Conservation (phyloP, 2,797 vertebrate species). For the Sebastes oblongus region DNA sequence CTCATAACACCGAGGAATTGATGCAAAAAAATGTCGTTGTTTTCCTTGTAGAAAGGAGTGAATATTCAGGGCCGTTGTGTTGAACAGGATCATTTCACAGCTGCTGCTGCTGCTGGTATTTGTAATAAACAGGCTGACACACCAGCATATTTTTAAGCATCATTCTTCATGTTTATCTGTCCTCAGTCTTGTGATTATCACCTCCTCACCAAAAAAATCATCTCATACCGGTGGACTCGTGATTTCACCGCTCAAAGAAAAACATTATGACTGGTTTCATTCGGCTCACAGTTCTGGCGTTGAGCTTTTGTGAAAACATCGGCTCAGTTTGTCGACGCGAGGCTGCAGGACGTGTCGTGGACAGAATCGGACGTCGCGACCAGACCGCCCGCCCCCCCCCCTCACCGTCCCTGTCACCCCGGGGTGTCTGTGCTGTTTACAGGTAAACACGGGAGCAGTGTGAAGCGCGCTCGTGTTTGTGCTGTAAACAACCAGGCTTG, state of each 20-base stretch:
- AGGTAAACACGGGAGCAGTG: conserved; percentile 72
- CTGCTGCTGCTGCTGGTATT: conserved; percentile 60
- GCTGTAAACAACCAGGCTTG: conserved; percentile 77
- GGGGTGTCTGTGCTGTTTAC: conserved; percentile 74
- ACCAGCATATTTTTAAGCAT: conserved; percentile 70
- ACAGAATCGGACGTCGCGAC: conserved; percentile 2
- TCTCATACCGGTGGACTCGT: conserved; percentile 64
- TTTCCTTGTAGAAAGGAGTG: conserved; percentile 12
- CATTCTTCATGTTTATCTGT: conserved; percentile 68
- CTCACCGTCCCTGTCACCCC: background rate
- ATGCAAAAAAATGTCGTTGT: conserved; percentile 20
- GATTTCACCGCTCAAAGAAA: conserved; percentile 59
- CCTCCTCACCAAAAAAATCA: conserved; percentile 64
- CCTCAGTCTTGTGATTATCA: conserved; percentile 75
- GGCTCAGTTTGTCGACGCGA: background rate
- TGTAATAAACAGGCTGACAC: conserved; percentile 65
- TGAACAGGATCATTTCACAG: conserved; percentile 65
- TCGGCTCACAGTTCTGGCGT: conserved; percentile 2
- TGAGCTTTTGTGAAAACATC: conserved; percentile 9
- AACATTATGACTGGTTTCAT: conserved; percentile 53
- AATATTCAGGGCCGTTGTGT: conserved; percentile 36
- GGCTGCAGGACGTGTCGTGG: background rate
- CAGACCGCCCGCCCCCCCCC: background rate
- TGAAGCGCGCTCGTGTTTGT: conserved; percentile 73
- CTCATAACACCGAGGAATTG: conserved; percentile 22